Evolutionary conservation across 2,113 vertebrate species (phyloP).

Genomic region (Gulo gulo): DNA sequence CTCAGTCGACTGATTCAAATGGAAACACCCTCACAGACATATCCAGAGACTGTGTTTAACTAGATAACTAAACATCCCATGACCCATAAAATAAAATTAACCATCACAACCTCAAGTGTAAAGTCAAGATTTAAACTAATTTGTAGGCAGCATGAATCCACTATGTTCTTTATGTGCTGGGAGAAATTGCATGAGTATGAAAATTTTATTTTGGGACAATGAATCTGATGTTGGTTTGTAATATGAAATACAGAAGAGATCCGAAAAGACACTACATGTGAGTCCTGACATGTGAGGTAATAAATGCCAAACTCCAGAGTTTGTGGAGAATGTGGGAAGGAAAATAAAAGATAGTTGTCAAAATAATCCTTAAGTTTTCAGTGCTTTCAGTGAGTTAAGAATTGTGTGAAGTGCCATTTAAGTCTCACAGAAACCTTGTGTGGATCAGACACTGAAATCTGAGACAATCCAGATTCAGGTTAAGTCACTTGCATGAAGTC

Average conservation of each 20-base stretch:
- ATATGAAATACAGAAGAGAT: neutral
- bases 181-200: neutral
- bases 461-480: neutral
- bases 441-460: neutral
- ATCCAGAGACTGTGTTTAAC: neutral
- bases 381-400: neutral
- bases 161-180: neutral
- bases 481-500: neutral
- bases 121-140: neutral
- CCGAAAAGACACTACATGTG: neutral
- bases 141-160: neutral
- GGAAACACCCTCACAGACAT: neutral
- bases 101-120: neutral
- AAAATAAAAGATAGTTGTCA: neutral
- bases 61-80: neutral
- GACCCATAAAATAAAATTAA: neutral
- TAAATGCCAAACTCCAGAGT: neutral
- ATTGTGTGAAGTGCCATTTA: neutral
- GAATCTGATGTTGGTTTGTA: neutral
- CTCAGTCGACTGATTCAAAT: neutral
- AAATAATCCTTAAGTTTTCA: neutral
- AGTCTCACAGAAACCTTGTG: neutral
- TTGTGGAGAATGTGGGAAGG: neutral
- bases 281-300: neutral
- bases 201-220: neutral